These are phyloP conservation scores for Synanthedon andrenaeformis DNA, from an alignment of 2,888 invertebrate genomes.

Conservation along the genomic window DNA sequence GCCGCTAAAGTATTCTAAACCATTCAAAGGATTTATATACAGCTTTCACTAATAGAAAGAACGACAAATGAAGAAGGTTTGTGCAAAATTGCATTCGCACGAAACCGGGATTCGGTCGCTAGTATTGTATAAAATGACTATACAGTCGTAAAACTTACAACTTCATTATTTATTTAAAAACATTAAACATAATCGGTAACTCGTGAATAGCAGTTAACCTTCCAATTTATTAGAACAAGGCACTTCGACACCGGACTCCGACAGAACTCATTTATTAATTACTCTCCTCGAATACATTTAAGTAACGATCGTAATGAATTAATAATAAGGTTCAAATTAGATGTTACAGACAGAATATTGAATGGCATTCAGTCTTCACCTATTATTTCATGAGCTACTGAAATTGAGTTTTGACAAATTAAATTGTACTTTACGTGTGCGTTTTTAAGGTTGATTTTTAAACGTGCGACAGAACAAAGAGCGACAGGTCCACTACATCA, in stretches of 20 bases:
- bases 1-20: too few species aligned
- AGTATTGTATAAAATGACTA: too few species aligned
- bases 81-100: too few species aligned
- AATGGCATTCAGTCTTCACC: conserved; percentile 27
- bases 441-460: background rate
- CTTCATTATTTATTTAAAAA: too few species aligned
- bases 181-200: too few species aligned
- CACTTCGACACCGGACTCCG: conserved; percentile 17
- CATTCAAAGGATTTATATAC: too few species aligned
- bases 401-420: conserved; percentile 2
- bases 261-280: conserved; percentile 32
- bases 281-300: conserved; percentile 6
- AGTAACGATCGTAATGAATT: background rate
- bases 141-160: too few species aligned
- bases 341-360: conserved; percentile 7
- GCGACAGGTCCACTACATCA: conserved; percentile 64
- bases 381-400: conserved; percentile 17
- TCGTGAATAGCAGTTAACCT: background rate
- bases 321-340: background rate
- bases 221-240: conserved; percentile 11
- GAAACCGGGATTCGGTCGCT: too few species aligned
- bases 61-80: too few species aligned
- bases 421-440: background rate
- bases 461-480: conserved; percentile 8
- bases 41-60: too few species aligned